These are phyloP conservation scores for Hesperia comma DNA, from an alignment of 2,888 invertebrate genomes.

Conservation along the genomic window DNA sequence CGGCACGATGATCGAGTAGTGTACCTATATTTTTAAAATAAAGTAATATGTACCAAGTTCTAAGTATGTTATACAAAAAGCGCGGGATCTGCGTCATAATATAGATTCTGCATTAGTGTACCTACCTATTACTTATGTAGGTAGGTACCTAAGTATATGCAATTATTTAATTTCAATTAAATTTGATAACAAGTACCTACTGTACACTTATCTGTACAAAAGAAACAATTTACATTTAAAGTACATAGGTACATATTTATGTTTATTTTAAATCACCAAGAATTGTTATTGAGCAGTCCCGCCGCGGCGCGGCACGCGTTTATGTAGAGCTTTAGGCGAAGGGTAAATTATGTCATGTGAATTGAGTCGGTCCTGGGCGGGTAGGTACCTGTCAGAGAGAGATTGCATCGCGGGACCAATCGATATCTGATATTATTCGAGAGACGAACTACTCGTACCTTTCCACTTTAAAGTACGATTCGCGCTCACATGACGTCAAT, in stretches of 20 bases:
- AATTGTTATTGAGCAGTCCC: conserved; percentile 34
- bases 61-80: no score
- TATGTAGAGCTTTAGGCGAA: conserved; percentile 48
- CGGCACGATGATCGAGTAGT: no score
- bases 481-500: neutral
- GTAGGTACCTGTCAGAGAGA: conserved; percentile 45
- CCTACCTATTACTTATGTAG: no score
- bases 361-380: conserved; percentile 47
- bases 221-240: conserved; percentile 16
- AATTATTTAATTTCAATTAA: no score
- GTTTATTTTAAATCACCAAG: conserved; percentile 29
- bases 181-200: no score
- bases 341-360: conserved; percentile 59
- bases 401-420: conserved; percentile 58
- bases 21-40: no score
- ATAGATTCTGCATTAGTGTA: no score
- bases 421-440: conserved; percentile 57
- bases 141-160: no score
- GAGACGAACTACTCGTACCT: conserved; percentile 37
- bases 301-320: conserved; percentile 22
- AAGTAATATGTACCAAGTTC: no score
- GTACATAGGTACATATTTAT: no score
- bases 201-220: no score
- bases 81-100: no score
- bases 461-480: neutral